Conservation (phyloP, 2,797 vertebrate species). For the Gymnoscopelus microlampas region DNA sequence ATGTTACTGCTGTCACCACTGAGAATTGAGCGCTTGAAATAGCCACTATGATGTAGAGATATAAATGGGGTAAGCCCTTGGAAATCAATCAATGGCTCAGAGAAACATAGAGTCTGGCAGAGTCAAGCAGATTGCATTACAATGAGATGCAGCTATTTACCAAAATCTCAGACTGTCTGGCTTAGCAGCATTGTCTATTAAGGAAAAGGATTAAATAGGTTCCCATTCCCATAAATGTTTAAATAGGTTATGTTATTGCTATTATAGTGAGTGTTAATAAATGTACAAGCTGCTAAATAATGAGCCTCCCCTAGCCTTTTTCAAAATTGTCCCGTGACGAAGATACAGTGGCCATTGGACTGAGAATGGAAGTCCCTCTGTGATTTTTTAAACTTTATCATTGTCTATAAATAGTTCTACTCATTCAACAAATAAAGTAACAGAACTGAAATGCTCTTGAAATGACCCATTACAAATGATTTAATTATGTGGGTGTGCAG, state of each 20-base stretch:
- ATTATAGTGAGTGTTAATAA: too few species aligned
- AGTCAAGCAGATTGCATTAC: conserved; percentile 55
- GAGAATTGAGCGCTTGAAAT: conserved; percentile 39
- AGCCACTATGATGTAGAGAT: conserved; percentile 23
- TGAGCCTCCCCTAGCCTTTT: too few species aligned
- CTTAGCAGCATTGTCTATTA: conserved; percentile 56
- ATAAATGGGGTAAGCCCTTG: conserved; percentile 46
- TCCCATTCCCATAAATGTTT: conserved; percentile 10
- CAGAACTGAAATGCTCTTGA: not conserved
- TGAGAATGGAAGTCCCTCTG: conserved; percentile 2
- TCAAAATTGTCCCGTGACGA: too few species aligned
- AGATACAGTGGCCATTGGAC: not conserved
- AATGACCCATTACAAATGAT: too few species aligned
- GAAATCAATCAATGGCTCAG: conserved; percentile 62
- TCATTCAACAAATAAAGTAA: not conserved
- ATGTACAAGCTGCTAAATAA: too few species aligned
- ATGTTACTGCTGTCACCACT: conserved; percentile 21
- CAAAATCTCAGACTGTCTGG: conserved; percentile 35
- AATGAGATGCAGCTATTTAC: conserved; percentile 53
- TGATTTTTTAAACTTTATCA: not conserved
- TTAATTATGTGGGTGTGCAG: too few species aligned
- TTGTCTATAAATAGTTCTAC: not conserved
- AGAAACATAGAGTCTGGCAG: conserved; percentile 46
- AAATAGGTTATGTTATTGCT: too few species aligned
- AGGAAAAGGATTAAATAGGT: conserved; percentile 60